These are phyloP conservation scores for Oxyura jamaicensis DNA, from an alignment of 2,113 vertebrate species.

Conservation along the genomic window DNA sequence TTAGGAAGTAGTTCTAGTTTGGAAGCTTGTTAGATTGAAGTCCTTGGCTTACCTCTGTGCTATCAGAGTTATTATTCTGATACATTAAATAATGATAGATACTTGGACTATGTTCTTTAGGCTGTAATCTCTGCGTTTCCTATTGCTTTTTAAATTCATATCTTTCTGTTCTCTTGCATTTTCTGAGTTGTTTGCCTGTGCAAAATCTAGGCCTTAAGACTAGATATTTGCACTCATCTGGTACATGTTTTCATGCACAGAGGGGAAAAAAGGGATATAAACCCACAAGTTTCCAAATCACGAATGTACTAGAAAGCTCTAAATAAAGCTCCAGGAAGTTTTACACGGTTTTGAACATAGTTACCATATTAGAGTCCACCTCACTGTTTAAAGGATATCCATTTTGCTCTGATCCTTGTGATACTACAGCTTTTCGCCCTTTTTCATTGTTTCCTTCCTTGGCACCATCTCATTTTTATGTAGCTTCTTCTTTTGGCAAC, in stretches of 20 bases:
- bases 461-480: not conserved
- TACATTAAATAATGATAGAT: not conserved
- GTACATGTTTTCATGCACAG: fast-evolving
- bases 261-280: fast-evolving
- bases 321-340: not conserved
- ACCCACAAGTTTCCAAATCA: not conserved
- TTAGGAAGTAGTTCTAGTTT: not conserved
- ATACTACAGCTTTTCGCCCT: not conserved
- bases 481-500: not conserved
- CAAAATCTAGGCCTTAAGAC: not conserved
- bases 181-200: not conserved
- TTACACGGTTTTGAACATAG: not conserved
- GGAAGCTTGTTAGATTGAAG: not conserved
- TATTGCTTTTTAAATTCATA: not conserved
- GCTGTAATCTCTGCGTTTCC: fast-evolving
- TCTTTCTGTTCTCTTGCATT: not conserved
- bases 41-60: not conserved
- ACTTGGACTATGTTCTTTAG: not conserved
- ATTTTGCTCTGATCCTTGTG: not conserved
- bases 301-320: not conserved
- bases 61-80: not conserved
- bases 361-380: not conserved
- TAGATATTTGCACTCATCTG: not conserved
- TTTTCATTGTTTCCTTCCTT: not conserved
- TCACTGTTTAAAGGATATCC: not conserved